phyloP scores from a whole-genome alignment of 2,797 vertebrate genomes.

The Thamnophis elegans region DNA sequence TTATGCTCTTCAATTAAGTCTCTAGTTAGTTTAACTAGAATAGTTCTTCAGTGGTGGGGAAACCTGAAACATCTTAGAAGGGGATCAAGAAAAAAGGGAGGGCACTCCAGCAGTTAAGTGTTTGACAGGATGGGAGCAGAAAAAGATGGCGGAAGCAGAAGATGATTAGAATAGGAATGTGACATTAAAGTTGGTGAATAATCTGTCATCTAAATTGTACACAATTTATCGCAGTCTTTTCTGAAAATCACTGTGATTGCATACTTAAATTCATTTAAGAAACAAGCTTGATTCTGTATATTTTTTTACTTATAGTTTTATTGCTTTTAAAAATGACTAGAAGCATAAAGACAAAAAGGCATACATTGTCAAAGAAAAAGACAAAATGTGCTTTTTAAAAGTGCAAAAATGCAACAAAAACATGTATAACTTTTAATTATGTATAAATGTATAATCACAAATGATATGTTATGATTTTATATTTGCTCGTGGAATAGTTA shows the following conservation, averaged over 20 bases:
- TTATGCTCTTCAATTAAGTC: background rate
- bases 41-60: background rate
- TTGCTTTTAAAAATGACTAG: background rate
- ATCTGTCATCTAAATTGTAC: background rate
- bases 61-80: background rate
- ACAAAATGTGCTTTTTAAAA: background rate
- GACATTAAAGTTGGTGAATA: background rate
- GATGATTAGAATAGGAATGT: background rate
- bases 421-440: background rate
- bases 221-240: background rate
- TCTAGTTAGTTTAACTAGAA: background rate
- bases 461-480: background rate
- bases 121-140: background rate
- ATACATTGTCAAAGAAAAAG: background rate
- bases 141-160: background rate
- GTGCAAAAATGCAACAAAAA: background rate
- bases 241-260: background rate
- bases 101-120: background rate
- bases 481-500: slow-evolving; percentile 22
- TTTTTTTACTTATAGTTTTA: background rate
- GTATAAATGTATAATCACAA: background rate
- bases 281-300: background rate
- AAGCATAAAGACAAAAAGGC: background rate
- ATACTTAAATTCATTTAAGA: background rate
- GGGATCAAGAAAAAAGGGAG: background rate